phyloP scores from a whole-genome alignment of 2,888 invertebrate species.

The Athrips mouffetella region DNA sequence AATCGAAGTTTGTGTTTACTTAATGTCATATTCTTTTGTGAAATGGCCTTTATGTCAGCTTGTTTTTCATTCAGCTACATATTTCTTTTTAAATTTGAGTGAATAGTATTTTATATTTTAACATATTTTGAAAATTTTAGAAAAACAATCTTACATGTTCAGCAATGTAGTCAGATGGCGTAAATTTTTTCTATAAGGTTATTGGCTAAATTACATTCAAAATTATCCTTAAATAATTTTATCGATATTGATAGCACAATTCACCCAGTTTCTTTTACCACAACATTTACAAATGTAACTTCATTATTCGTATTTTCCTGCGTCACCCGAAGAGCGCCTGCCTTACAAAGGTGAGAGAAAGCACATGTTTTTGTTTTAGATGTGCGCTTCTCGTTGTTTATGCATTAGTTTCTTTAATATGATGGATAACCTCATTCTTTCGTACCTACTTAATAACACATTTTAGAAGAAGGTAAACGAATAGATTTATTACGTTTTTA shows the following conservation, averaged over 20 bases:
- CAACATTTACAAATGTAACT: constrained; percentile 39
- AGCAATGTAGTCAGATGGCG: constrained; percentile 51
- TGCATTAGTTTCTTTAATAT: no score
- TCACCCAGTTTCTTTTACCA: constrained; percentile 21
- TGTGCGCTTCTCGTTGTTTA: constrained; percentile 18
- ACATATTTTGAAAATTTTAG: neutral
- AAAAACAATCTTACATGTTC: constrained; percentile 40
- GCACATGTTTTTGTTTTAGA: neutral
- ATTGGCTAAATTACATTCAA: constrained; percentile 21
- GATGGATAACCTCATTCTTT: no score
- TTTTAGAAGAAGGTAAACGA: no score
- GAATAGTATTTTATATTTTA: neutral
- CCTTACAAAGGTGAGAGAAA: constrained; percentile 50
- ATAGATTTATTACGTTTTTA: no score
- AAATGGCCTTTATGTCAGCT: constrained; percentile 38
- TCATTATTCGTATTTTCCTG: constrained; percentile 54
- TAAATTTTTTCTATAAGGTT: constrained; percentile 26
- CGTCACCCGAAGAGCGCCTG: constrained; percentile 51
- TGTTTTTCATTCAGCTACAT: constrained; percentile 29
- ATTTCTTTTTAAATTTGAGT: neutral
- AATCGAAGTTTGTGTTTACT: no score
- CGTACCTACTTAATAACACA: no score
- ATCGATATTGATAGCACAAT: constrained; percentile 59
- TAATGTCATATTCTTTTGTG: no score
- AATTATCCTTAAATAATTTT: neutral